A percentile compares a stretch with the other conserved stretches of the same genome.
Evolutionary conservation across 2,113 vertebrate genomes (phyloP).

Genomic region (Lagopus leucura): DNA sequence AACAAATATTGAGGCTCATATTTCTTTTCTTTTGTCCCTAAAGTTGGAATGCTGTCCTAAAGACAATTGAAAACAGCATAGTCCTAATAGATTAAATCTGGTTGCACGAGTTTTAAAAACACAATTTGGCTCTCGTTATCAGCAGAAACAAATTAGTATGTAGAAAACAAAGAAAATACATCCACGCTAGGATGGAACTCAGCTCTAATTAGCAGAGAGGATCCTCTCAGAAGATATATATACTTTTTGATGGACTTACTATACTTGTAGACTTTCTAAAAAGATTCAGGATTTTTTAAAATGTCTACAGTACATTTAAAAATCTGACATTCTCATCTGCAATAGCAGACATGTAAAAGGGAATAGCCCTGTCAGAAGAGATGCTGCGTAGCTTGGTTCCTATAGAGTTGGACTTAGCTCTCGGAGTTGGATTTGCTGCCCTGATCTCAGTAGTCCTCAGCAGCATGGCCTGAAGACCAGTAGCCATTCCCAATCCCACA

Average conservation of each 20-base stretch:
- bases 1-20: conserved; percentile 36
- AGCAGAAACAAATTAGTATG: conserved; percentile 29
- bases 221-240: not conserved
- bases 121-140: conserved; percentile 51
- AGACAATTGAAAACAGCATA: conserved; percentile 53
- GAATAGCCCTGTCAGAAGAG: not conserved
- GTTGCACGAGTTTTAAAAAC: conserved; percentile 53
- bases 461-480: not conserved
- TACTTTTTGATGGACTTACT: not conserved
- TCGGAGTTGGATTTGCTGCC: not conserved
- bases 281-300: not conserved
- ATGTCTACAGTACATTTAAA: not conserved
- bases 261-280: not conserved
- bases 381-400: not conserved
- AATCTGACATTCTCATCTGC: not conserved
- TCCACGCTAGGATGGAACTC: not conserved
- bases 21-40: conserved; percentile 49
- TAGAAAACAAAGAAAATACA: not conserved
- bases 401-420: not conserved
- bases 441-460: not conserved
- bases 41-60: conserved; percentile 55
- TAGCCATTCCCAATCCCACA: not conserved
- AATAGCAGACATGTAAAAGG: not conserved
- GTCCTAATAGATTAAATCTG: conserved; percentile 59
- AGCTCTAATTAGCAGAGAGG: not conserved